Base-by-base conservation (phyloP, 2,113 vertebrate genomes). In the Nyctibius bracteatus region DNA sequence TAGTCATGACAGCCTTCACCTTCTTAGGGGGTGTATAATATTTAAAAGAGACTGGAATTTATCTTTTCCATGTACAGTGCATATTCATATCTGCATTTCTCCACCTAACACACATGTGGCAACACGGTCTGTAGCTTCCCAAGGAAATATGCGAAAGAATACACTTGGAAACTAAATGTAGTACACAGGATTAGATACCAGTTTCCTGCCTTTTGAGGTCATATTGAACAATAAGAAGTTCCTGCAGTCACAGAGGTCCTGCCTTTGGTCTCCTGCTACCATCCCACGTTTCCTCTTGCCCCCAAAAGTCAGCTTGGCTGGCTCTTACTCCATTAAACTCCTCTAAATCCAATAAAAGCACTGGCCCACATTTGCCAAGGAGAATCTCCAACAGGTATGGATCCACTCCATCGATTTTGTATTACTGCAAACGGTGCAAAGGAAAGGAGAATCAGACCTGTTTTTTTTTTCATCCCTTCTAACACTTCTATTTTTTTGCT, bases 51-150 rank as follows among this genome's bases (percentile, higher is more conserved):
- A 16, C 14, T 80, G 41, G 31, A 66, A 62, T 75, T 88, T 71
- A 33, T 61, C 33, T 90, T 88, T 85, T 71, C 16, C 24, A 4
- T 27, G 33, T 46, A 15, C 10, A 55, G 31, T 47, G 15, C 5
- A 20, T 57, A 58, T 67, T 59, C 27, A 9, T 65, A 44, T 54
- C 46, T 70, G 44, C 12, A 54, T 81, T 92, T 80, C 58, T 65
- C 5, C 54, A 88, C 8, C n/a, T 63, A 63, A 15, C 19, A 25
- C 2, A 0, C 33, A 10, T 0, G 1, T 70, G 67, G 19, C 27
- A 68, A 31, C 13, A 10, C 1, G 0, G 25, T 55, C 47, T 80
- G 22, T 87, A 28, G 7, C 30, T 92, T 79, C 61, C 33, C 27
- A 71, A 79, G 52, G 39, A 80, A 82, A 66, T 43, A 51, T 21